Conservation (phyloP, 2,888 invertebrate species). For the Cephus nigrinus region DNA sequence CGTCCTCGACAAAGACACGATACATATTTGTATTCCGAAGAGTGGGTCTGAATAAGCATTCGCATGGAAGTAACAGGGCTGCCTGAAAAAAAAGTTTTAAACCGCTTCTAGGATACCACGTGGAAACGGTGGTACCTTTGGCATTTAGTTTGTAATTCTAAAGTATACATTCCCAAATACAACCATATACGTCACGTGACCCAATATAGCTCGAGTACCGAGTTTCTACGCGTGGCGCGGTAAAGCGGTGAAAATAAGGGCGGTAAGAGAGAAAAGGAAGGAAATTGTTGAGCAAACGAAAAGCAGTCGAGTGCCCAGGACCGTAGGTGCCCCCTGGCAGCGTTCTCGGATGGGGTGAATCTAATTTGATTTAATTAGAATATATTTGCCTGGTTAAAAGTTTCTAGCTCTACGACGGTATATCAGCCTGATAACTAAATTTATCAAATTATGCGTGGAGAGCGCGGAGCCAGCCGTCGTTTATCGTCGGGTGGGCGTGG, state of each 20-base stretch:
- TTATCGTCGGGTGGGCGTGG: slow-evolving; percentile 5
- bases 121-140: background rate
- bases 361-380: slow-evolving; percentile 63
- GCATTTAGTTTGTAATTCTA: background rate
- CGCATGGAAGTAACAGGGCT: background rate
- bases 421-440: slow-evolving; percentile 61
- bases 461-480: slow-evolving; percentile 15
- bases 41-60: background rate
- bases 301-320: slow-evolving; percentile 7
- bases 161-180: background rate
- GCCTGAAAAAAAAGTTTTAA: background rate
- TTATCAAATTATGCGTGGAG: slow-evolving; percentile 61
- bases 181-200: background rate
- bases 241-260: slow-evolving; percentile 13
- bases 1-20: background rate
- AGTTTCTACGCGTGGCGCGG: background rate
- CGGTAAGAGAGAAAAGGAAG: slow-evolving; percentile 4
- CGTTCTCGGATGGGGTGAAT: slow-evolving; percentile 45
- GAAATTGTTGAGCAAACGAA: background rate
- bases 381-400: slow-evolving; percentile 58
- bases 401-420: slow-evolving; percentile 52
- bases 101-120: background rate
- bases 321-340: slow-evolving; percentile 6
- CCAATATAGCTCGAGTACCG: background rate
- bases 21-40: background rate